Percentiles rank a stretch among this genome's conserved stretches.
phyloP scores from a whole-genome alignment of 2,113 vertebrate genomes.

The Burhinus oedicnemus region DNA sequence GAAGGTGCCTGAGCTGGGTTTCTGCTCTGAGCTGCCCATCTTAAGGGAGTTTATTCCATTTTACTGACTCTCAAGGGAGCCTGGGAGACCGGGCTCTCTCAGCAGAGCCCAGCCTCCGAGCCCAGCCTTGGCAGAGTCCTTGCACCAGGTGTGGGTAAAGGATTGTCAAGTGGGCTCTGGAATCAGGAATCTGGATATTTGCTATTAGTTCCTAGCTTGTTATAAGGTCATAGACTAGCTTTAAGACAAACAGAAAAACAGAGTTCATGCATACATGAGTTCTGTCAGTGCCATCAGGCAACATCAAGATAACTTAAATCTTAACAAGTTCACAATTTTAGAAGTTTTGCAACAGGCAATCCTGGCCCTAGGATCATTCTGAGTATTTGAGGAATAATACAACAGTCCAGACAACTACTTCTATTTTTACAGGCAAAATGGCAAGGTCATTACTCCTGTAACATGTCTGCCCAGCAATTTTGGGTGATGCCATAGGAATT shows the following conservation, averaged over 20 bases:
- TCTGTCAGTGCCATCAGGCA: not conserved
- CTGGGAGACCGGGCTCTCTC: accelerated
- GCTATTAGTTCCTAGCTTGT: not conserved
- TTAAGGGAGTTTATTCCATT: not conserved
- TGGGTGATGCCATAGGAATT: not conserved
- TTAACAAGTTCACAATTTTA: not conserved
- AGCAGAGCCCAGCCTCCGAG: not conserved
- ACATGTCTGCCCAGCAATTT: not conserved
- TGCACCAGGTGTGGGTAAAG: not conserved
- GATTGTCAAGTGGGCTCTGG: not conserved
- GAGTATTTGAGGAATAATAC: not conserved
- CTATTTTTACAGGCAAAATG: not conserved
- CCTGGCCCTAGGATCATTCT: not conserved
- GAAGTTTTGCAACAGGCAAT: not conserved
- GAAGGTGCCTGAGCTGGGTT: not conserved
- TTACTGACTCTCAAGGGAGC: not conserved
- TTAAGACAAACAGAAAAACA: not conserved
- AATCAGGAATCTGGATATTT: not conserved
- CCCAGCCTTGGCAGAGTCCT: not conserved
- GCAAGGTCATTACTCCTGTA: not conserved
- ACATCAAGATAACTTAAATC: not conserved
- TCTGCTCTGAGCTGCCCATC: not conserved
- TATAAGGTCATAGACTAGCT: not conserved
- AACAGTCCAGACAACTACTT: not conserved
- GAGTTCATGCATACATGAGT: not conserved